A percentile compares a stretch with the other conserved stretches of the same genome.
These are phyloP conservation scores for Vandiemenella viatica DNA, from an alignment of 2,888 invertebrate genomes.

Conservation along the genomic window DNA sequence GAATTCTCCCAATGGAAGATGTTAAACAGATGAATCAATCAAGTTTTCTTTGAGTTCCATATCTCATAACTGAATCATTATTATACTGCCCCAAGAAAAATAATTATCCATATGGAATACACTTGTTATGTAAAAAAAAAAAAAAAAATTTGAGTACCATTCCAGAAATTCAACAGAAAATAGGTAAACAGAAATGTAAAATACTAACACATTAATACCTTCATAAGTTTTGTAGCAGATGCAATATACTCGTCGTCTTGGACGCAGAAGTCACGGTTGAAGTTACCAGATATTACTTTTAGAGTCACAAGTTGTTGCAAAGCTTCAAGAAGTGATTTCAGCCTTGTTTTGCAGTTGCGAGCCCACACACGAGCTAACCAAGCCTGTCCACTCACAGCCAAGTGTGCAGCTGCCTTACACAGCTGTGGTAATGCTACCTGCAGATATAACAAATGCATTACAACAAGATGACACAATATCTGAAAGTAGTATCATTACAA, in stretches of 20 bases:
- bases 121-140: no score
- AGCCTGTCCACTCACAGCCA: slow-evolving; percentile 62
- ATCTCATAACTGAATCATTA: no score
- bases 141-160: no score
- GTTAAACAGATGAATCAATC: no score
- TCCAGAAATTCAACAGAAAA: not conserved
- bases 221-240: slow-evolving; percentile 76
- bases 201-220: slow-evolving; percentile 33
- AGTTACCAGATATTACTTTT: slow-evolving; percentile 62
- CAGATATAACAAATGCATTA: no score
- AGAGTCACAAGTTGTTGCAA: slow-evolving; percentile 80
- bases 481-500: no score
- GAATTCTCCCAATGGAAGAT: no score
- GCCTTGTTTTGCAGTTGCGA: slow-evolving; percentile 42
- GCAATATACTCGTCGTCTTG: slow-evolving; percentile 77
- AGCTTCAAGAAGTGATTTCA: slow-evolving; percentile 54
- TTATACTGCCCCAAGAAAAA: no score
- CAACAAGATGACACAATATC: no score
- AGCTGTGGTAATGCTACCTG: slow-evolving; percentile 63
- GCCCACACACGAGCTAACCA: slow-evolving; percentile 70
- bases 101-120: no score
- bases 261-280: slow-evolving; percentile 53
- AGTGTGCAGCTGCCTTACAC: slow-evolving; percentile 51
- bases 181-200: not conserved
- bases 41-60: no score